These are phyloP conservation scores for Ametastegia equiseti DNA, from an alignment of 2,888 invertebrate species.

Conservation along the genomic window DNA sequence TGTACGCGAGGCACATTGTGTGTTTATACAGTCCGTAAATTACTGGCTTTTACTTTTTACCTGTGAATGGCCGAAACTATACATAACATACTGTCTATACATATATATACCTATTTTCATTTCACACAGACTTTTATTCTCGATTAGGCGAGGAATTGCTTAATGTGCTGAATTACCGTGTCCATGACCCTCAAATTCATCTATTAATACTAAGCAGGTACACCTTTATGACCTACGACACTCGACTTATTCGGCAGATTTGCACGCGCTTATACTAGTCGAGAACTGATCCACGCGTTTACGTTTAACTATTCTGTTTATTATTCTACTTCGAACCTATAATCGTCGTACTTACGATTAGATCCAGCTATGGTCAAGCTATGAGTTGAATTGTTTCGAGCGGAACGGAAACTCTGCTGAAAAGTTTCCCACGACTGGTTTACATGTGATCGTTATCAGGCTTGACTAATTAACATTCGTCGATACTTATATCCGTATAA, in stretches of 20 bases:
- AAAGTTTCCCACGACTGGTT: too few relatives aligned
- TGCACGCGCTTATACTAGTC: neutral
- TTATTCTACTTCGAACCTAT: neutral
- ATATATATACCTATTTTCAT: neutral
- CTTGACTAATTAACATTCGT: too few relatives aligned
- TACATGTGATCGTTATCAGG: too few relatives aligned
- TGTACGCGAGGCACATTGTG: too few relatives aligned
- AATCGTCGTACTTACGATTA: neutral
- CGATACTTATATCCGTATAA: too few relatives aligned
- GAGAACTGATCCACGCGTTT: neutral
- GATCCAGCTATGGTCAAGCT: too few relatives aligned
- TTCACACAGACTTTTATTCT: neutral
- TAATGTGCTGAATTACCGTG: neutral
- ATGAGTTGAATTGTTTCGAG: neutral
- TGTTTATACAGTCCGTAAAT: neutral
- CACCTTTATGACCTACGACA: slow-evolving; percentile 23
- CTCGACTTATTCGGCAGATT: neutral
- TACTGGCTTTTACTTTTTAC: neutral
- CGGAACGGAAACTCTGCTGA: neutral
- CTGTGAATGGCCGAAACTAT: too few relatives aligned
- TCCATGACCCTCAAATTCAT: neutral
- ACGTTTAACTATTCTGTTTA: neutral
- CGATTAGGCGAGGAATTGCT: neutral
- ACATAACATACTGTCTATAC: neutral
- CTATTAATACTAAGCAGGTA: neutral